A percentile compares a stretch with the other conserved stretches of the same genome.
Conservation (phyloP, 2,888 invertebrate species). For the Emesis castigata region DNA sequence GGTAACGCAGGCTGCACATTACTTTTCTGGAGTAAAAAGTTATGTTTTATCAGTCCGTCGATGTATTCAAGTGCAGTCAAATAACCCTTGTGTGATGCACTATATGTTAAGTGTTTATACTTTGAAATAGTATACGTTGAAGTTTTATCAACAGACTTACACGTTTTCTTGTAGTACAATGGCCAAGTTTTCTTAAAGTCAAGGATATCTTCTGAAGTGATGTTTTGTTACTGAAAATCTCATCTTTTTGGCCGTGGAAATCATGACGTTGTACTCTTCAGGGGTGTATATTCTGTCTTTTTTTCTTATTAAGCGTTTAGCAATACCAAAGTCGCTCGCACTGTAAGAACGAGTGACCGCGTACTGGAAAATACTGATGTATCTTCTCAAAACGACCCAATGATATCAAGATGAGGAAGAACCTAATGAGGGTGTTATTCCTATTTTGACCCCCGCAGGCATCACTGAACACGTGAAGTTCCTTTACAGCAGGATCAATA, state of each 20-base stretch:
- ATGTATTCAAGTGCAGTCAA: slow-evolving; percentile 1
- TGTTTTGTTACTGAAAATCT: background rate
- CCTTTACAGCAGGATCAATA: slow-evolving; percentile 25
- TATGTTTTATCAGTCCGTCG: background rate
- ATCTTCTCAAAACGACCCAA: background rate
- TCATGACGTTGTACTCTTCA: background rate
- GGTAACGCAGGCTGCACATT: slow-evolving; percentile 1
- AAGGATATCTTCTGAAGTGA: background rate
- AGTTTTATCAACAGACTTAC: slow-evolving; percentile 1
- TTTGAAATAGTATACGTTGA: background rate
- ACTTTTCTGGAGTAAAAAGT: background rate
- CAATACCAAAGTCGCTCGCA: background rate
- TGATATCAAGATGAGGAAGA: background rate
- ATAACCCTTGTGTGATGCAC: background rate
- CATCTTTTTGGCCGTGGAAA: background rate
- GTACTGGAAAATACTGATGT: slow-evolving; percentile 1
- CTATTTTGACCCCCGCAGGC: slow-evolving; percentile 3
- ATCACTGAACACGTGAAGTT: slow-evolving; percentile 14
- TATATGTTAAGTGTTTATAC: background rate
- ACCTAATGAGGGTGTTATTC: slow-evolving; percentile 4
- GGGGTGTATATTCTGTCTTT: background rate
- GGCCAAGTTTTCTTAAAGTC: background rate
- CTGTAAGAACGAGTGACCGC: background rate
- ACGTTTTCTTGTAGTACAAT: background rate
- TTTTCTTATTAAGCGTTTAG: background rate